Base-by-base conservation (phyloP, 1,140 invertebrate species). In the Hetaerina americana region DNA sequence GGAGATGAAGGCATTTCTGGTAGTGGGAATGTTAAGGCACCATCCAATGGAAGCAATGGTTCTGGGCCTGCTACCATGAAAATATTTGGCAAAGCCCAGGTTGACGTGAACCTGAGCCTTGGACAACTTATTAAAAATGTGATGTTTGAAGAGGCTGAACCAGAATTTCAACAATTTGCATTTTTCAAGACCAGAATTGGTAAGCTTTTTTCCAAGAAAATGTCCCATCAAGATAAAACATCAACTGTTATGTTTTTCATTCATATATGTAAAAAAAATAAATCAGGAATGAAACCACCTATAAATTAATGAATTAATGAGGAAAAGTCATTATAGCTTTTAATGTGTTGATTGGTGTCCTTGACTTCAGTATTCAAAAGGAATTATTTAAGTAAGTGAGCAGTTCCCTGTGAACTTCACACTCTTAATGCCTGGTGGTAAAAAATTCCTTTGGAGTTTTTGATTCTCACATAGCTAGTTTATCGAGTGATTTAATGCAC, bases 161-260 rank as follows among this genome's bases (percentile, higher is more conserved):
- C 94, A 0, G 96, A 98, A 78, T 98, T 97, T 80, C 95, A 97
- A 77, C 94, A 96, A 76, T 94, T 95, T 80, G 96, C 96, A 0
- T 98, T 97, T 82, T 98, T 99, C 81, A 96, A 96, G 78, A 98
- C 96, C 0, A 88, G 92, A 75, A 95, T 98, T 75, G 88, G 89
- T 80, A 75, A 75, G 75, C 27, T n/a, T n/a, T n/a, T n/a, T n/a
- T n/a, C n/a, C n/a, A n/a, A n/a, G n/a, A n/a, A n/a, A 25, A 6
- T 69, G 0, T 31, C 26, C 25, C 29, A 5, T 73, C 1, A 57
- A 27, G 27, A 24, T 6, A 26, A 2, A 57, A 27, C 68, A 40
- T 66, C 26, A 0, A 49, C 5, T 71, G 25, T 71, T 66, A 15
- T 49, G 26, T 71, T 40, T 70, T 70, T 70, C 29, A 5, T 25